Conservation (phyloP, 2,888 invertebrate genomes). For the Sphaerophoria taeniata region DNA sequence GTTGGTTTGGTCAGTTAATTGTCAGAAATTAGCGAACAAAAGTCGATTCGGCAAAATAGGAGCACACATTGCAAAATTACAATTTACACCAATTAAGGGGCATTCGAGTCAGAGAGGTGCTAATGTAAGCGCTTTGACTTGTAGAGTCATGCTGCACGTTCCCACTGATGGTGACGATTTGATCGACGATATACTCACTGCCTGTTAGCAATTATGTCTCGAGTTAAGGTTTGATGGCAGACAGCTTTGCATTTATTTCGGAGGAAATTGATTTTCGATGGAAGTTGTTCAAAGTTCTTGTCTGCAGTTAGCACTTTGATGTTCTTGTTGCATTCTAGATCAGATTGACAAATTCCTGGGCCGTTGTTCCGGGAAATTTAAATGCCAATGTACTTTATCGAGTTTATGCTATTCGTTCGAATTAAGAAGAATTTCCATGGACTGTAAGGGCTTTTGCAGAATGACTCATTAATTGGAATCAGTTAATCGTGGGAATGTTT, state of each 20-base stretch:
- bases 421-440: not conserved
- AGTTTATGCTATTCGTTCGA: not conserved
- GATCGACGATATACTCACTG: not conserved
- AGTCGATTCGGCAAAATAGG: slow-evolving; percentile 63
- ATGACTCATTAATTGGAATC: not conserved
- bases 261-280: slow-evolving; percentile 67
- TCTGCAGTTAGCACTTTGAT: not conserved
- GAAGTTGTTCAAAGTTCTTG: slow-evolving; percentile 48
- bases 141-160: slow-evolving; percentile 42
- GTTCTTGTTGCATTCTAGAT: slow-evolving; percentile 13
- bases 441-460: not conserved
- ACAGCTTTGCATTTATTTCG: slow-evolving; percentile 30
- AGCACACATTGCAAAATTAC: slow-evolving; percentile 69
- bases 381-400: slow-evolving; percentile 35
- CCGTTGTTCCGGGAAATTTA: slow-evolving; percentile 13
- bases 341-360: slow-evolving; percentile 18
- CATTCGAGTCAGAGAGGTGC: slow-evolving; percentile 47
- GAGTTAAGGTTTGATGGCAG: slow-evolving; percentile 2
- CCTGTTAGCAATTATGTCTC: slow-evolving; percentile 7
- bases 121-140: slow-evolving; percentile 48
- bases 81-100: slow-evolving; percentile 68
- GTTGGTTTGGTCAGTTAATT: slow-evolving; percentile 15
- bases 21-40: slow-evolving; percentile 47
- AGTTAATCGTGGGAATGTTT: not conserved
- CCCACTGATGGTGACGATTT: not conserved